Evolutionary conservation across 2,113 vertebrate species (phyloP), one percentile per base, ranked within the genome.

Genomic region (Notiomystis cincta): DNA sequence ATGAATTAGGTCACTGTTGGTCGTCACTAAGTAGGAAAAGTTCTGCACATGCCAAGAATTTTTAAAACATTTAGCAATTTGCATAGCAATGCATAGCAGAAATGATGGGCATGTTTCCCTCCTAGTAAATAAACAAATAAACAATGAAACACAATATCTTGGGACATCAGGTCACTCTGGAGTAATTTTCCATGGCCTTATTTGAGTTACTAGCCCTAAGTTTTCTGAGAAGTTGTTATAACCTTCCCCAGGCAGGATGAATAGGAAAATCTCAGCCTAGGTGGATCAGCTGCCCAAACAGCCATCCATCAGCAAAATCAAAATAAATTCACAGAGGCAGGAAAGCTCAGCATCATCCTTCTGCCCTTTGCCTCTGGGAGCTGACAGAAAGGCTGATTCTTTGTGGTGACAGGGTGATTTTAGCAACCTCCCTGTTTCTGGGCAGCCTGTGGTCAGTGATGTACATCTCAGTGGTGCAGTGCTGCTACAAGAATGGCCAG

Each of bases 61-160:
- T 91, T 65, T 62, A 53, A 70, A 91, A 73, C 35, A 33, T 62
- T 78, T 18, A 66, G 38, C 80, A 81, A 95, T 81, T 83, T 86
- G 87, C 96, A 96, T 94, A 94, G 93, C 87, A 94, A 89, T 86
- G 87, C 96, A 96, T 94, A 94, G 93, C 87, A 94, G 92, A 91
- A 89, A 78, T 95, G 82, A 78, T 77, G 95, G 80, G 80, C 93
- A 66, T 38, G 69, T 77, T 96, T 93, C 79, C 83, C 83, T 89
- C 93, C 56, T 23, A 78, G 91, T 87, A 96, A 94, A 93, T 94
- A 96, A 95, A 96, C 83, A 94, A 95, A 94, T 69, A 95, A 95
- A 94, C 91, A 96, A 33, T 95, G 95, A 96, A 96, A 96, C 47
- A 84, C 33, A 91, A 73, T 96, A 95, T 95, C 69, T 54, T 89